Evolutionary conservation across 1,140 invertebrate genomes (phyloP).

Genomic region (Centruroides vittatus): DNA sequence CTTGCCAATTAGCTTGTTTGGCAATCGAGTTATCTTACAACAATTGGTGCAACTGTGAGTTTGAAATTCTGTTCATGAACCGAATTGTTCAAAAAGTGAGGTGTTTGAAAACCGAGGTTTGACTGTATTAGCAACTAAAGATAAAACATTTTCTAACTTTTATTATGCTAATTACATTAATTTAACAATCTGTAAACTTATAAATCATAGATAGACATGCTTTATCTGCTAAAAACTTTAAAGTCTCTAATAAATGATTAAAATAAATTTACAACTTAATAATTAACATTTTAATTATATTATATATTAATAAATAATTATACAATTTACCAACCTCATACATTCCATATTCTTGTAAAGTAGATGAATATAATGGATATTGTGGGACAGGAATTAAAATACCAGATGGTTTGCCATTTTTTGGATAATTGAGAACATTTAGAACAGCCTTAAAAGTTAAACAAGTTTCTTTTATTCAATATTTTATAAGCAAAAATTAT

Average conservation of each 20-base stretch:
- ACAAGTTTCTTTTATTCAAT: too few species aligned
- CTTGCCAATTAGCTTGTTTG: too few species aligned
- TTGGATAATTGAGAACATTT: slow-evolving; percentile 46
- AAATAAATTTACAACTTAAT: not conserved
- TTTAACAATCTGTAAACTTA: too few species aligned
- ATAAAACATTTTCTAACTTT: too few species aligned
- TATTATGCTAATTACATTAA: too few species aligned
- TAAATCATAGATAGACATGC: too few species aligned
- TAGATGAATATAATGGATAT: slow-evolving; percentile 93
- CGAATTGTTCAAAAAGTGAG: too few species aligned
- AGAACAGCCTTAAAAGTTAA: slow-evolving; percentile 42
- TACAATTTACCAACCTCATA: slow-evolving; percentile 35
- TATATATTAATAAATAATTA: slow-evolving; percentile 17
- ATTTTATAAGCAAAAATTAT: not conserved
- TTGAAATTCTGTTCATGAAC: too few species aligned
- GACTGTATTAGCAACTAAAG: too few species aligned
- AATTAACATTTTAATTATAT: not conserved
- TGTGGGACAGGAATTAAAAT: slow-evolving; percentile 96
- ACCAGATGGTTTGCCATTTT: slow-evolving; percentile 47
- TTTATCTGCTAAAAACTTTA: not conserved
- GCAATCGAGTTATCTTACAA: too few species aligned
- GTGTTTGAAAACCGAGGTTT: too few species aligned
- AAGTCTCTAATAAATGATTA: not conserved
- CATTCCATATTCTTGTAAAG: slow-evolving; percentile 77
- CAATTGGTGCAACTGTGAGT: too few species aligned